Conservation (phyloP, 2,888 invertebrate genomes). For the Margaritifera margaritifera region DNA sequence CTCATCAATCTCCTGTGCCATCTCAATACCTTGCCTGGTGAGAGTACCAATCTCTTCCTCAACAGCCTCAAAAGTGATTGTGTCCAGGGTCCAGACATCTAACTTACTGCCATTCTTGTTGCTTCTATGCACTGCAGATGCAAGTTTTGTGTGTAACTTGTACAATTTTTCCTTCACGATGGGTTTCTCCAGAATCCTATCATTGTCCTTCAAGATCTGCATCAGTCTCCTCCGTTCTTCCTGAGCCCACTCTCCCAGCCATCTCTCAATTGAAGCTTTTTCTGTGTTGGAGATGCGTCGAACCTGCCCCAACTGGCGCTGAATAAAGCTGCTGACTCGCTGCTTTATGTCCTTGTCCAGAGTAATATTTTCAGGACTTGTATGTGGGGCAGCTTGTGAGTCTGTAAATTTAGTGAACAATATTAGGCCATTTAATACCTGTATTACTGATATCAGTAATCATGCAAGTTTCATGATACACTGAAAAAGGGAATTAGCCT, state of each 20-base stretch:
- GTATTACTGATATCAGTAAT: too few species aligned
- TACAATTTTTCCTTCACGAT: constrained; percentile 6
- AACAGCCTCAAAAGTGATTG: constrained; percentile 12
- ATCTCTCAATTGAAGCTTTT: constrained; percentile 31
- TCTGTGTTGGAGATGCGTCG: constrained; percentile 26
- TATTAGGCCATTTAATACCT: too few species aligned
- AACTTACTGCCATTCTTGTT: background rate
- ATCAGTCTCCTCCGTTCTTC: constrained; percentile 20
- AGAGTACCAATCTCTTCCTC: constrained; percentile 6
- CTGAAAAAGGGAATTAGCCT: too few species aligned
- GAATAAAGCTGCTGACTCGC: constrained; percentile 18
- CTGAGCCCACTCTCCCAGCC: constrained; percentile 36
- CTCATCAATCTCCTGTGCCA: constrained; percentile 13
- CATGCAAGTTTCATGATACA: too few species aligned
- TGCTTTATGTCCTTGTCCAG: constrained; percentile 25
- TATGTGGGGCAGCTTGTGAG: too few species aligned
- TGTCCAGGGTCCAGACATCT: constrained; percentile 1
- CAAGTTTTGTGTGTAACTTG: background rate
- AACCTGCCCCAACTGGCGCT: constrained; percentile 29
- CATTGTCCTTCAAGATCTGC: constrained; percentile 11
- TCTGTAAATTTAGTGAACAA: too few species aligned
- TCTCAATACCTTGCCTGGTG: constrained; percentile 3
- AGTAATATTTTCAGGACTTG: too few species aligned
- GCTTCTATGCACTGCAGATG: background rate
- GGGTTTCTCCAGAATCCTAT: constrained; percentile 4